phyloP scores from a whole-genome alignment of 2,113 vertebrate genomes.

The Python bivittatus region DNA sequence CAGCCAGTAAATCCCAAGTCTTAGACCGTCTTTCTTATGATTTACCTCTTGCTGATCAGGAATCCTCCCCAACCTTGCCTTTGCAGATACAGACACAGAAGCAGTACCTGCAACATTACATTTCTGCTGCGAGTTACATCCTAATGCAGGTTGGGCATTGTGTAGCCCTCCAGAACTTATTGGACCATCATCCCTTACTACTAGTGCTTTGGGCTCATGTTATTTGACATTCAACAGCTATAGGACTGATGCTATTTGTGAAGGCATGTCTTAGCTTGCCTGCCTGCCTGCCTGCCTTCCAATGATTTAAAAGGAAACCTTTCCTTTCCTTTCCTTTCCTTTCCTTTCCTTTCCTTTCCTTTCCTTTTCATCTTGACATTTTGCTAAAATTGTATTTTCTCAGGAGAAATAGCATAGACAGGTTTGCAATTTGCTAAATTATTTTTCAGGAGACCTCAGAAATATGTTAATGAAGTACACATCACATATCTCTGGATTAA shows the following conservation, averaged over 20 bases:
- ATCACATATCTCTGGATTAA: background rate
- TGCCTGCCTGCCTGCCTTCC: background rate
- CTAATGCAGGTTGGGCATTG: background rate
- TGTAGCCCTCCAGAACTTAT: background rate
- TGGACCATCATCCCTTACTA: background rate
- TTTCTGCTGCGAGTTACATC: background rate
- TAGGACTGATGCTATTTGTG: background rate
- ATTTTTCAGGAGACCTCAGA: background rate
- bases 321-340: no score
- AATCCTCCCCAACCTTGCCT: background rate
- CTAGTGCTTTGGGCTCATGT: background rate
- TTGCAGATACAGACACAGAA: background rate
- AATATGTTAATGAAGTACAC: background rate
- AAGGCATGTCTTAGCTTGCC: background rate
- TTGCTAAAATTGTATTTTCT: background rate
- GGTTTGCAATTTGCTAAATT: conserved; percentile 5
- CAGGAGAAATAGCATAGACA: background rate
- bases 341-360: background rate
- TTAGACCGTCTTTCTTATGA: background rate
- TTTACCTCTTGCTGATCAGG: background rate
- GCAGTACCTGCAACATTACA: background rate
- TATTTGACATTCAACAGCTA: background rate
- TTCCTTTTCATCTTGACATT: background rate
- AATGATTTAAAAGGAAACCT: no score
- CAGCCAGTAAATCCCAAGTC: background rate